phyloP scores from a whole-genome alignment of 2,113 vertebrate species.

The Sorex araneus region DNA sequence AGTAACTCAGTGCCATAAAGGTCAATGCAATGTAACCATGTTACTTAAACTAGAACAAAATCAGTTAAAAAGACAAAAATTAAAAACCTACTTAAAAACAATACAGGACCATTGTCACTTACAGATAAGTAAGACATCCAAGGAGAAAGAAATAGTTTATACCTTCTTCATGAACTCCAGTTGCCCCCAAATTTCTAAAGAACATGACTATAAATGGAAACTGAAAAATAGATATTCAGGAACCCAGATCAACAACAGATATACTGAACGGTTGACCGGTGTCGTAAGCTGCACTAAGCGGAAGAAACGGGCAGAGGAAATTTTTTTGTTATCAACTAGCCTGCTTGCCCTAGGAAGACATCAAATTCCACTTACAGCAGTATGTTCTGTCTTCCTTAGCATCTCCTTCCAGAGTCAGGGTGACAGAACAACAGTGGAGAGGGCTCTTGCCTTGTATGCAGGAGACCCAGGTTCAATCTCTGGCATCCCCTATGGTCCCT shows the following conservation, averaged over 20 bases:
- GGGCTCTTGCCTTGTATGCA: too few relatives aligned
- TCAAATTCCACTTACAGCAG: conserved; percentile 59
- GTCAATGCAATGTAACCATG: too few relatives aligned
- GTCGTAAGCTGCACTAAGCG: conserved; percentile 50
- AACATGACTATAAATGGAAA: neutral
- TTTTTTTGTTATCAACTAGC: conserved; percentile 47
- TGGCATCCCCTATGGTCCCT: too few relatives aligned
- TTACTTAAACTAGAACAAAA: too few relatives aligned
- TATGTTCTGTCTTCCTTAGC: conserved; percentile 65
- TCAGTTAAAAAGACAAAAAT: too few relatives aligned
- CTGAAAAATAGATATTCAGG: neutral
- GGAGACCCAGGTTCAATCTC: too few relatives aligned
- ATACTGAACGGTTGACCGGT: neutral
- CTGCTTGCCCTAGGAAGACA: conserved; percentile 51
- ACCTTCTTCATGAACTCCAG: neutral
- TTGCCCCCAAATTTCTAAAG: neutral
- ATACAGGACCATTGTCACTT: neutral
- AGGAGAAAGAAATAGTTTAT: neutral
- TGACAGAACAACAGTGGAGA: neutral
- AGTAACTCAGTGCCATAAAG: too few relatives aligned
- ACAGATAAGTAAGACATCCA: neutral
- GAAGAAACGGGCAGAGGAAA: neutral
- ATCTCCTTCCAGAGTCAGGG: neutral
- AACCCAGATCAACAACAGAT: conserved; percentile 17
- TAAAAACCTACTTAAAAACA: too few relatives aligned